A percentile compares a stretch with the other conserved stretches of the same genome.
Evolutionary conservation across 2,113 vertebrate genomes (phyloP).

Genomic region (Aspiorhynchus laticeps): DNA sequence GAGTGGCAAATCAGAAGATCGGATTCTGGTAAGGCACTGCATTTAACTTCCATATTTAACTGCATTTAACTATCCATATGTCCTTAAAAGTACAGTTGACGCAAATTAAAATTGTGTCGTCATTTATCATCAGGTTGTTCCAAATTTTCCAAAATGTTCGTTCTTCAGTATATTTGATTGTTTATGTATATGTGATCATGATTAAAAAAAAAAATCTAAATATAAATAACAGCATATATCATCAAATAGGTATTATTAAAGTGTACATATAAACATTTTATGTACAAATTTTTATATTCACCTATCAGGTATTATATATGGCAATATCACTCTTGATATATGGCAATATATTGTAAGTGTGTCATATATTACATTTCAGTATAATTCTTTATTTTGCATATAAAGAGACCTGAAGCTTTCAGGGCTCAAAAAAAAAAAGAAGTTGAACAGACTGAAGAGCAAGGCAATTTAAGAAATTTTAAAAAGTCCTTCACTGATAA

Average conservation of each 20-base stretch:
- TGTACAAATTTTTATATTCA: no score
- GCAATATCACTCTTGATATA: no score
- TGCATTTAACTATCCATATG: neutral
- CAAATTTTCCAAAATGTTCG: neutral
- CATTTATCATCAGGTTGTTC: neutral
- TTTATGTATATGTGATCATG: no score
- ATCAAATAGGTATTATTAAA: no score
- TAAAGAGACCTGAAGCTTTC: neutral
- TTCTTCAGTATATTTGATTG: neutral
- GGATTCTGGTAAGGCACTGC: slow-evolving; percentile 73
- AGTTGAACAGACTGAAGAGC: neutral
- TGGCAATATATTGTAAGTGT: no score
- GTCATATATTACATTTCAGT: no score
- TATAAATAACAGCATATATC: no score
- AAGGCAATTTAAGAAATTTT: neutral
- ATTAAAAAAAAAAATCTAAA: no score
- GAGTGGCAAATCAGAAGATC: slow-evolving; percentile 75
- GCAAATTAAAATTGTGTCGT: neutral
- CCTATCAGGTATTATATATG: no score
- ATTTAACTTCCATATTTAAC: neutral
- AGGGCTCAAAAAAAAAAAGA: neutral
- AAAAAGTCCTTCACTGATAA: neutral
- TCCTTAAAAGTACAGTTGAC: neutral
- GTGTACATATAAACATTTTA: no score
- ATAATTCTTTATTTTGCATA: no score